Evolutionary conservation across 2,888 invertebrate species (phyloP).

Genomic region (Philonicus albiceps): DNA sequence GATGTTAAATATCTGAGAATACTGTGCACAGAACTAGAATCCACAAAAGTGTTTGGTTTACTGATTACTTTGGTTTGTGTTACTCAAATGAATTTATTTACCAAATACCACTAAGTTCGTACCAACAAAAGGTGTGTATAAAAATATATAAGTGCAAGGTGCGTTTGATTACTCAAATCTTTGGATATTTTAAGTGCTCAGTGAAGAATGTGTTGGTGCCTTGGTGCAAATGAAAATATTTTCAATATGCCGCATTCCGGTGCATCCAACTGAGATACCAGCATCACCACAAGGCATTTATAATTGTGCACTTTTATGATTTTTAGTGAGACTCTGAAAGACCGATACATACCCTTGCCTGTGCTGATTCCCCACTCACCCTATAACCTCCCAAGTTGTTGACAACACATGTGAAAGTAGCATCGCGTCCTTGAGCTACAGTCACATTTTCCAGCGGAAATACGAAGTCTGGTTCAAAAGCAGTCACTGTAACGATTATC

Average conservation of each 20-base stretch:
- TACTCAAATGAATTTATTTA: conserved; percentile 11
- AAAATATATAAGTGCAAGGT: conserved; percentile 1
- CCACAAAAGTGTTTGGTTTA: background rate
- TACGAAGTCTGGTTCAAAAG: conserved; percentile 78
- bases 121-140: conserved; percentile 17
- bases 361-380: conserved; percentile 90
- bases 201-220: conserved; percentile 27
- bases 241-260: conserved; percentile 48
- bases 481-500: conserved; percentile 64
- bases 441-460: conserved; percentile 80
- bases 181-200: conserved; percentile 39
- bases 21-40: conserved; percentile 20
- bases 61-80: background rate
- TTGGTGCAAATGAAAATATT: conserved; percentile 39
- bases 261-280: conserved; percentile 47
- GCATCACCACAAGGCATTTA: conserved; percentile 46
- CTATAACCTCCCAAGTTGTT: conserved; percentile 79
- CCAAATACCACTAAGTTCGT: conserved; percentile 11
- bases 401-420: conserved; percentile 80
- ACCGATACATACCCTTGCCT: conserved; percentile 85
- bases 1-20: conserved; percentile 6
- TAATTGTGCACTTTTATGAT: conserved; percentile 39
- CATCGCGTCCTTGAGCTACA: conserved; percentile 78
- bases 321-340: conserved; percentile 51
- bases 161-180: conserved; percentile 13